phyloP scores from a whole-genome alignment of 2,888 invertebrate genomes.

The Drosophila pseudotakahashii region DNA sequence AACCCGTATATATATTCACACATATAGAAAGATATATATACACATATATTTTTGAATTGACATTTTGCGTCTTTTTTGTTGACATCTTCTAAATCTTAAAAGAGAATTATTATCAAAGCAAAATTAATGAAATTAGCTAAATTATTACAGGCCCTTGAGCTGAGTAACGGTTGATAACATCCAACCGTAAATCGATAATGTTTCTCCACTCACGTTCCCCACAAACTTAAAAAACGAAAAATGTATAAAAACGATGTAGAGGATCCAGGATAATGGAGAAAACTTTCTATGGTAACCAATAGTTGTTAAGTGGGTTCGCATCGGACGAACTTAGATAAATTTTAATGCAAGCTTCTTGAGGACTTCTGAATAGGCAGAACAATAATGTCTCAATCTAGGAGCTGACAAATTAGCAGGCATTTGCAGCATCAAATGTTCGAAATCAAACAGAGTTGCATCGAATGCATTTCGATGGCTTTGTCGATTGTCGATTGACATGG shows the following conservation, averaged over 20 bases:
- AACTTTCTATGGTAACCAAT: slow-evolving; percentile 30
- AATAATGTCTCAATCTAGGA: background rate
- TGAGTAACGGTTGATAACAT: slow-evolving; percentile 20
- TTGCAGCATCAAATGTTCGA: background rate
- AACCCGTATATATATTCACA: slow-evolving; percentile 19
- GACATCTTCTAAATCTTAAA: slow-evolving; percentile 29
- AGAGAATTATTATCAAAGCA: slow-evolving; percentile 24
- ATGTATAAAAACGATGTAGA: slow-evolving; percentile 19
- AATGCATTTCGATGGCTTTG: background rate
- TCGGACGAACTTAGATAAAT: slow-evolving; percentile 33
- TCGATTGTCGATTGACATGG: background rate
- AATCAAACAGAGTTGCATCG: background rate
- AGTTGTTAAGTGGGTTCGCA: slow-evolving; percentile 34
- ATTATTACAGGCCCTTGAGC: slow-evolving; percentile 55
- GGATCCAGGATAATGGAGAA: slow-evolving; percentile 9
- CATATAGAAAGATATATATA: slow-evolving; percentile 17
- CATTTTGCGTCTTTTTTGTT: slow-evolving; percentile 56
- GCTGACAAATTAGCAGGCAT: background rate
- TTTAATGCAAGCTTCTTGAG: slow-evolving; percentile 34
- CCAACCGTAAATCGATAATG: slow-evolving; percentile 5
- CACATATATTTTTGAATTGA: slow-evolving; percentile 60
- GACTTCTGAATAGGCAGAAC: background rate
- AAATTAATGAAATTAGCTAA: slow-evolving; percentile 59
- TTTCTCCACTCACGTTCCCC: slow-evolving; percentile 27
- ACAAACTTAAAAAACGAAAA: slow-evolving; percentile 11